A percentile compares a stretch with the other conserved stretches of the same genome.
Conservation (phyloP, 1,140 invertebrate genomes). For the Calephelis virginiensis region DNA sequence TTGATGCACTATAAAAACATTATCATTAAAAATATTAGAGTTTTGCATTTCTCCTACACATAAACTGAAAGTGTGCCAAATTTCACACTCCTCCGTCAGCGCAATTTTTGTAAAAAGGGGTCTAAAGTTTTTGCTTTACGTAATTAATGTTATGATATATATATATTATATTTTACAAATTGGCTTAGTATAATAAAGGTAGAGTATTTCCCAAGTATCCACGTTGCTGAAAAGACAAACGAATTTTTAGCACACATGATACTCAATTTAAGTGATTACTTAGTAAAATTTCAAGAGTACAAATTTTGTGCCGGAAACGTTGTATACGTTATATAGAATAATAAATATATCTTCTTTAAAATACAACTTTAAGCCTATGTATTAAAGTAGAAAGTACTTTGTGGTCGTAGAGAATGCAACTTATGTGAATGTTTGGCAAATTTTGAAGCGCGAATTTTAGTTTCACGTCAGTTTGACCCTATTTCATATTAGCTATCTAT, state of each 20-base stretch:
- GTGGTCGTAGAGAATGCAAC: background rate
- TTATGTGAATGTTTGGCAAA: conserved; percentile 12
- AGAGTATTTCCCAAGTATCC: background rate
- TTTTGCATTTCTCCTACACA: too few relatives aligned
- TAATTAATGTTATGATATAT: too few relatives aligned
- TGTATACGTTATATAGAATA: conserved; percentile 16
- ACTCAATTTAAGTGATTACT: conserved; percentile 18
- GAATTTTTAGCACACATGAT: conserved; percentile 17
- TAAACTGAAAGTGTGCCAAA: too few relatives aligned
- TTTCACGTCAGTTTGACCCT: conserved; percentile 15
- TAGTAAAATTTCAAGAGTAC: conserved; percentile 18
- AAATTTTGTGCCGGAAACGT: conserved; percentile 11
- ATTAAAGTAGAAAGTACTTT: background rate
- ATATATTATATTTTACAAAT: too few relatives aligned
- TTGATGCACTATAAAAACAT: too few relatives aligned
- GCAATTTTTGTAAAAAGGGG: too few relatives aligned
- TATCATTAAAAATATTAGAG: too few relatives aligned
- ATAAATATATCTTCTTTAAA: background rate
- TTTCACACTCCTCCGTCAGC: too few relatives aligned
- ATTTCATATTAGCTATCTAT: conserved; percentile 15
- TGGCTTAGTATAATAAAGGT: background rate
- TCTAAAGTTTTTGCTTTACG: too few relatives aligned
- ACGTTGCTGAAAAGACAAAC: conserved; percentile 7
- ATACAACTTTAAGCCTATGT: background rate
- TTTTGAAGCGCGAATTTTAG: conserved; percentile 14